phyloP scores from a whole-genome alignment of 2,797 vertebrate genomes.

The Urocyon cinereoargenteus region DNA sequence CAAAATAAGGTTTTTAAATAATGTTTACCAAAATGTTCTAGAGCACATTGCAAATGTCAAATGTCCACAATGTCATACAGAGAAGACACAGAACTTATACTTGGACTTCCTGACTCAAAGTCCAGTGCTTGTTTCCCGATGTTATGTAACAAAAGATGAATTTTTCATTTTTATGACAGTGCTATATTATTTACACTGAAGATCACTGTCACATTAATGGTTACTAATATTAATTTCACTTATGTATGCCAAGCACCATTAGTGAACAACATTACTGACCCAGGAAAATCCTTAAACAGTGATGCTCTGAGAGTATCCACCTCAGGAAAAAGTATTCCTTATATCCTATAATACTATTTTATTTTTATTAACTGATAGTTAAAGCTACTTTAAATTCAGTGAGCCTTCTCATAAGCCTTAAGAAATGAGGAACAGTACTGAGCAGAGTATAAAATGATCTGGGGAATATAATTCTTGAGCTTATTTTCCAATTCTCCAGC shows the following conservation, averaged over 20 bases:
- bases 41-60: neutral
- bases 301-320: neutral
- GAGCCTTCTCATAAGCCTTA: slow-evolving; percentile 10
- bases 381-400: neutral
- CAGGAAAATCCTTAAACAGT: slow-evolving; percentile 70
- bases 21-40: neutral
- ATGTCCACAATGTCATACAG: neutral
- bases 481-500: slow-evolving; percentile 4
- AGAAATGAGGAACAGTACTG: neutral
- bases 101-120: neutral
- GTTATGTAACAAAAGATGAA: slow-evolving; percentile 29
- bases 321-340: neutral
- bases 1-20: neutral
- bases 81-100: neutral
- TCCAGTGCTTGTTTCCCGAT: neutral
- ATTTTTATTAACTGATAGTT: slow-evolving; percentile 50
- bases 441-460: neutral
- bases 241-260: slow-evolving; percentile 67
- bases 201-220: slow-evolving; percentile 65
- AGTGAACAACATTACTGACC: slow-evolving; percentile 57
- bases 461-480: neutral
- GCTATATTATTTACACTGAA: slow-evolving; percentile 71
- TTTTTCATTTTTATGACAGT: slow-evolving; percentile 78
- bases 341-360: neutral
- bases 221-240: slow-evolving; percentile 75